Conservation (phyloP, 2,797 vertebrate species). For the Molothrus aeneus region DNA sequence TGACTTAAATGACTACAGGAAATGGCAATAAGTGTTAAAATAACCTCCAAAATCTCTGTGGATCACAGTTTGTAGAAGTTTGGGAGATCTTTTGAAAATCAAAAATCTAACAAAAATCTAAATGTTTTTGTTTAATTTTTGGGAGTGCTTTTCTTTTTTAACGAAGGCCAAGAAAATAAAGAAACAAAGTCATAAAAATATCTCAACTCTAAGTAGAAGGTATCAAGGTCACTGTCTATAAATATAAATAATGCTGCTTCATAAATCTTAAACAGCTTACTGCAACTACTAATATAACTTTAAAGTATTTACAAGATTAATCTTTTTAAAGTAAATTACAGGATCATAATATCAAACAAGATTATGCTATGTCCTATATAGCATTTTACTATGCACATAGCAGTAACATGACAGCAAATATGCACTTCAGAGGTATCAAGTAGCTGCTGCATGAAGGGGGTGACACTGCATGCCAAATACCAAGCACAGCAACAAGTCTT, state of each 20-base stretch:
- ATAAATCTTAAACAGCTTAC: slow-evolving; percentile 41
- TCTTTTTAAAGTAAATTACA: slow-evolving; percentile 37
- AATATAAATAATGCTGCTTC: slow-evolving; percentile 20
- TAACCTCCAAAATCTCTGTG: neutral
- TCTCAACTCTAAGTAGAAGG: neutral
- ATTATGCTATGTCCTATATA: slow-evolving; percentile 4
- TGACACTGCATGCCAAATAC: neutral
- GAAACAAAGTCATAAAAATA: neutral
- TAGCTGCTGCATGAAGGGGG: neutral
- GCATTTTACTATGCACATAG: neutral
- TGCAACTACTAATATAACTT: slow-evolving; percentile 18
- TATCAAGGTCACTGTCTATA: neutral
- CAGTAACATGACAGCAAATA: neutral
- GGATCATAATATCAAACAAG: slow-evolving; percentile 29
- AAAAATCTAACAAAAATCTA: neutral
- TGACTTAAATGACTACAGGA: neutral
- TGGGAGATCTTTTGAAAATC: neutral
- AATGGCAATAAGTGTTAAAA: neutral
- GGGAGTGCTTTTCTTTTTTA: neutral
- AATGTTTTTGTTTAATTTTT: neutral
- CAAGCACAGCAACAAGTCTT: neutral
- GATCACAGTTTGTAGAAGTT: neutral
- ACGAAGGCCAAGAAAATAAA: neutral
- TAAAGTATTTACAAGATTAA: slow-evolving; percentile 36
- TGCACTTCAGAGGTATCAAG: neutral